Evolutionary conservation across 2,797 vertebrate species (phyloP), one percentile per base, ranked within the genome.

Genomic region (Hippocampus kuda): DNA sequence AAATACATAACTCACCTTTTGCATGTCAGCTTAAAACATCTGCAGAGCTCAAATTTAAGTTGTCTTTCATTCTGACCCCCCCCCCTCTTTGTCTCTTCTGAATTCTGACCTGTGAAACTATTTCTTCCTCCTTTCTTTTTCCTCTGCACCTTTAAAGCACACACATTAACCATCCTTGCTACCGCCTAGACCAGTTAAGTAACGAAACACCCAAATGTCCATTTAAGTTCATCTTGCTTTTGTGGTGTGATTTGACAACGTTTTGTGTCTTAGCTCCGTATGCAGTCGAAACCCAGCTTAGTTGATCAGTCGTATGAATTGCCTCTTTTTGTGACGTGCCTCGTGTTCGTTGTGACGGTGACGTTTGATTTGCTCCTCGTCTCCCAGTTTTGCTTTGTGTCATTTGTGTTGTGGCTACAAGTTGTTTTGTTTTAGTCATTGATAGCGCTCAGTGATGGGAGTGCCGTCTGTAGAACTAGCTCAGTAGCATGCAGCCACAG

Each of bases 121-220:
- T 97, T 91, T 96, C 92, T 95, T 90, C 90, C 90, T 92, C 93
- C 90, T 96, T 95, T 95, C 92, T 93, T 94, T 38, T 94, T 91
- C 88, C 91, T 89, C 84, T 87, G 89, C 94, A 94, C 93, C 92
- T 94, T 60, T 94, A 94, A 97, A 98, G 97, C 94, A 99, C 97
- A 95, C 94, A 99, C 94, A 98, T 98, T 95, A 99, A 95, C 91
- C 96, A 98, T 96, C 97, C 95, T 95, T 99, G 97, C 96, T 99
- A 98, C 97, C 96, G 95, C 94, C 96, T 98, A 97, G 95, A 99
- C 94, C 97, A 99, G 97, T 99, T 99, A 99, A 99, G 97, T 99
- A 96, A 95, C 93, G 91, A 87, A 87, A 86, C 80, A 76, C 81
- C 82, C 80, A 70, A 88, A 81, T 74, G 72, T 83, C 70, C 78